Conservation (phyloP, 2,797 vertebrate genomes). For the Pelobates cultripes region DNA sequence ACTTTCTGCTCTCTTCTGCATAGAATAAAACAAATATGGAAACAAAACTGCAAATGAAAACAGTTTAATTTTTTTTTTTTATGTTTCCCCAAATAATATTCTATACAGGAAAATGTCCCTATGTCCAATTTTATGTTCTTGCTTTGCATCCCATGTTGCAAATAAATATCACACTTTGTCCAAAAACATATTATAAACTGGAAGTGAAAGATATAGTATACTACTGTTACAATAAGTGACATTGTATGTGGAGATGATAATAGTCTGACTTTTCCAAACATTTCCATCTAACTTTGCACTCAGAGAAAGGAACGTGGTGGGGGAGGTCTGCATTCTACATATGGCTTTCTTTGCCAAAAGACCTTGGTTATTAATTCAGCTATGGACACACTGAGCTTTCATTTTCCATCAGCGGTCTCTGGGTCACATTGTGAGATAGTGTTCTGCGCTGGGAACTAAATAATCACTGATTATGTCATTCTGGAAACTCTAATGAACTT, state of each 20-base stretch:
- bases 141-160: too few relatives aligned
- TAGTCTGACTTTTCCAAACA: background rate
- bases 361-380: slow-evolving; percentile 33
- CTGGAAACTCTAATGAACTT: slow-evolving; percentile 11
- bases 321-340: slow-evolving; percentile 1
- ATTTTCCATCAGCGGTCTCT: slow-evolving; percentile 33
- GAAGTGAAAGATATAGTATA: too few relatives aligned
- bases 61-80: too few relatives aligned
- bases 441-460: slow-evolving; percentile 16
- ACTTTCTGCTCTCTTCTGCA: too few relatives aligned
- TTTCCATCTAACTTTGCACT: background rate
- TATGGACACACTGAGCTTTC: slow-evolving; percentile 30
- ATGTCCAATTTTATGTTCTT: too few relatives aligned
- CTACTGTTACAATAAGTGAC: too few relatives aligned
- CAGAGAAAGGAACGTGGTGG: background rate
- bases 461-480: slow-evolving; percentile 30
- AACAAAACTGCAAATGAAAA: too few relatives aligned
- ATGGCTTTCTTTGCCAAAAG: slow-evolving; percentile 19
- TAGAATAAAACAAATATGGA: too few relatives aligned
- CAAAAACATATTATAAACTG: too few relatives aligned
- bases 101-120: too few relatives aligned
- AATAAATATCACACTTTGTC: too few relatives aligned
- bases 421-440: slow-evolving; percentile 27
- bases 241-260: background rate
- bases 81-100: too few relatives aligned